Evolutionary conservation across 2,797 vertebrate genomes (phyloP).

Genomic region (Caiman crocodilus): DNA sequence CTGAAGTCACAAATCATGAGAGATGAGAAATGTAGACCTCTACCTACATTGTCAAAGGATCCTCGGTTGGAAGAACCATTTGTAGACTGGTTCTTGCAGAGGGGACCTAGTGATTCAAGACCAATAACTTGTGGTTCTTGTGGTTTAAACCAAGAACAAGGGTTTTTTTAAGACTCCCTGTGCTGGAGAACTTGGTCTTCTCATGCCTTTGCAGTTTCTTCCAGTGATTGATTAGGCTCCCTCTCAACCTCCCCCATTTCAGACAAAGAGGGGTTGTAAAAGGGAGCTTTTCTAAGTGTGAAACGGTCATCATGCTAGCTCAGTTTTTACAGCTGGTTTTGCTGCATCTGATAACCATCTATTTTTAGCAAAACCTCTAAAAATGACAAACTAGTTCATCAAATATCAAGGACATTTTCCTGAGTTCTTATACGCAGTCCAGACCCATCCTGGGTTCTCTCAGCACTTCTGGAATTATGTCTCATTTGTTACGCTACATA

Average conservation of each 20-base stretch:
- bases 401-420: neutral
- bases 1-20: neutral
- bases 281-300: neutral
- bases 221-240: neutral
- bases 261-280: neutral
- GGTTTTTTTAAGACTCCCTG: neutral
- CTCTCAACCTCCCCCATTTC: neutral
- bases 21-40: neutral
- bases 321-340: neutral
- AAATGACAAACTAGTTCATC: neutral
- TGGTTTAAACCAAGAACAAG: neutral
- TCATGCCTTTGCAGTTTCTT: neutral
- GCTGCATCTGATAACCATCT: neutral
- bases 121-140: neutral
- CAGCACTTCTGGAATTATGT: constrained; percentile 18
- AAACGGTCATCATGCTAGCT: neutral
- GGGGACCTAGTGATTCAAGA: neutral
- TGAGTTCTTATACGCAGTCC: neutral
- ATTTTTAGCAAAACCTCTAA: neutral
- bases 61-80: neutral
- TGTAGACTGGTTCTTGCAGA: neutral
- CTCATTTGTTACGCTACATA: neutral
- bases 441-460: constrained; percentile 2
- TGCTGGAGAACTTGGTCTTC: neutral
- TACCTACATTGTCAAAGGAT: rapidly evolving